Percentiles rank a stretch among this genome's conserved stretches.
Conservation (phyloP, 2,113 vertebrate genomes). For the Dolichallabes microphthalmus region DNA sequence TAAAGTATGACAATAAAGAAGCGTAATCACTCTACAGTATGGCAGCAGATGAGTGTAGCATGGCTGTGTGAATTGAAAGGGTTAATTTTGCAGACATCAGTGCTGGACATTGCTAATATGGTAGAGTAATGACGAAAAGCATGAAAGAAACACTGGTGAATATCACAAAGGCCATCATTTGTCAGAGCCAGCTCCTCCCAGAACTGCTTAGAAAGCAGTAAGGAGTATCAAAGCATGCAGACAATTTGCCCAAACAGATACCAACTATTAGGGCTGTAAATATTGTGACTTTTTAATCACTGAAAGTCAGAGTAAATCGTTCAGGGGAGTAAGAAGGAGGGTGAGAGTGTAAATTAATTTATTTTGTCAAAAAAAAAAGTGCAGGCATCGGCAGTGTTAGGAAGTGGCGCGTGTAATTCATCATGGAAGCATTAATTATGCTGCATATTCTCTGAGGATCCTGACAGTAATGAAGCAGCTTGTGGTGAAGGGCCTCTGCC, state of each 20-base stretch:
- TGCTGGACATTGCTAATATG: conserved; percentile 70
- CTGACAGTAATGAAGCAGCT: conserved; percentile 70
- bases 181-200: conserved; percentile 50
- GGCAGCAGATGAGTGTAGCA: conserved; percentile 49
- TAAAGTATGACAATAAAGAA: background rate
- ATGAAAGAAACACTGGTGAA: conserved; percentile 67
- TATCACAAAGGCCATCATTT: conserved; percentile 64
- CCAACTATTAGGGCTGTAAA: conserved; percentile 59
- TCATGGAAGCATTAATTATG: conserved; percentile 76
- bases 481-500: conserved; percentile 49
- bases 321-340: conserved; percentile 51
- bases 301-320: conserved; percentile 39
- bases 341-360: conserved; percentile 58
- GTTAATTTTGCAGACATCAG: conserved; percentile 66
- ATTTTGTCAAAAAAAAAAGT: conserved; percentile 53
- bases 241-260: conserved; percentile 54
- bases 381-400: conserved; percentile 63
- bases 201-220: conserved; percentile 46
- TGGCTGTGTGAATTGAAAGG: conserved; percentile 61
- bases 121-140: conserved; percentile 67
- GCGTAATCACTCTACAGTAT: conserved; percentile 14
- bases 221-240: conserved; percentile 39
- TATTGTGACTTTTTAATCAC: conserved; percentile 69
- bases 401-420: conserved; percentile 68
- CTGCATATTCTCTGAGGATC: conserved; percentile 68